Percentiles rank a stretch among this genome's conserved stretches.
phyloP scores from a whole-genome alignment of 64 coral and sea anemone genomes.

The Porites lutea region DNA sequence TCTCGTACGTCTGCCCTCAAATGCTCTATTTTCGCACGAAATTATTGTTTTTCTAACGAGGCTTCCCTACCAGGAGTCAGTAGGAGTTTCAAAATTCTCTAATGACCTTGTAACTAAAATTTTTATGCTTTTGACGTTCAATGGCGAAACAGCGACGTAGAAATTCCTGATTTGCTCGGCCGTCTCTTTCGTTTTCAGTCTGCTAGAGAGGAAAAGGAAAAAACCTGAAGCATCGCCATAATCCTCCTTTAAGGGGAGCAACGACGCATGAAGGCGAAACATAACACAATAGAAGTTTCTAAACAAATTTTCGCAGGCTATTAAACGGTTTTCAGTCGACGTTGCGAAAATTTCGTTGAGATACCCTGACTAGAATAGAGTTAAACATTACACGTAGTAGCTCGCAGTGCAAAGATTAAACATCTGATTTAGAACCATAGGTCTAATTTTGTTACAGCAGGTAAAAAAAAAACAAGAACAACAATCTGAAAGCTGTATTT shows the following conservation, averaged over 20 bases:
- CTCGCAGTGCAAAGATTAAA: background rate
- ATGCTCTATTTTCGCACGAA: background rate
- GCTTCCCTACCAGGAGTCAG: background rate
- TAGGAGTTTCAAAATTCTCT: background rate
- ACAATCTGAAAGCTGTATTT: background rate
- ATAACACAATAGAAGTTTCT: slow-evolving; percentile 24
- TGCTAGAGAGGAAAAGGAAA: background rate
- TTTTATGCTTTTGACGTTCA: background rate
- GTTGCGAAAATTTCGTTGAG: background rate
- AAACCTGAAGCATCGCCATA: background rate
- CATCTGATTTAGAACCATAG: background rate
- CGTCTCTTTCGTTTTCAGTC: background rate
- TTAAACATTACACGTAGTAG: background rate
- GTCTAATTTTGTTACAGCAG: background rate
- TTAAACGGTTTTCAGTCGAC: background rate
- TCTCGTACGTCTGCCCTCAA: background rate
- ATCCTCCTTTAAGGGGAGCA: background rate
- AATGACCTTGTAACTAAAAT: slow-evolving; percentile 1
- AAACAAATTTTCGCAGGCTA: background rate
- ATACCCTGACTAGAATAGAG: too few species aligned
- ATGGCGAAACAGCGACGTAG: background rate
- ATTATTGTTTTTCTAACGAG: background rate
- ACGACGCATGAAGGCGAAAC: background rate
- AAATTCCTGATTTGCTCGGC: too few species aligned
- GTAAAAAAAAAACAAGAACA: background rate